A percentile compares a stretch with the other conserved stretches of the same genome.
phyloP scores from a whole-genome alignment of 2,888 invertebrate genomes.

The Tricholauxania praeusta region DNA sequence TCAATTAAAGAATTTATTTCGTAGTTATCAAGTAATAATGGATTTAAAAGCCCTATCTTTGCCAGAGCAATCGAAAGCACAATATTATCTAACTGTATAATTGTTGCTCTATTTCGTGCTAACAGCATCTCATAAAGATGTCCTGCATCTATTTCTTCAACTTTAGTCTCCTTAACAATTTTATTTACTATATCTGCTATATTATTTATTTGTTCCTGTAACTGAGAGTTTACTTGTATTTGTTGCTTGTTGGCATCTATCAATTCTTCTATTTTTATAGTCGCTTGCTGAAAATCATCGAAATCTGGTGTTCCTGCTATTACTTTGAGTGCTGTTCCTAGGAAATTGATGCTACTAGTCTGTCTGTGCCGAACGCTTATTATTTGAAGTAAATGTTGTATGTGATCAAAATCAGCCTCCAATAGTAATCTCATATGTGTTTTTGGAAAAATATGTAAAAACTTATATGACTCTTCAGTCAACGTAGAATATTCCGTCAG shows the following conservation, averaged over 20 bases:
- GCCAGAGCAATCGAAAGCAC: too few species aligned
- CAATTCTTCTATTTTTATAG: constrained; percentile 7
- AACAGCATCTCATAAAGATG: too few species aligned
- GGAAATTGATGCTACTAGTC: background rate
- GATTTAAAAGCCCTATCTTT: too few species aligned
- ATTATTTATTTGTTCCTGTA: background rate
- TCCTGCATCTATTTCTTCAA: too few species aligned
- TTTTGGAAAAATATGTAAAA: background rate
- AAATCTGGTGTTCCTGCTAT: background rate
- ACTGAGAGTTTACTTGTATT: background rate
- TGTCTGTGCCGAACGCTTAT: background rate
- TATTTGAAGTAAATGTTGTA: background rate
- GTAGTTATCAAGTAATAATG: too few species aligned
- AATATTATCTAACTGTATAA: too few species aligned
- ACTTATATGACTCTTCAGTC: constrained; percentile 27
- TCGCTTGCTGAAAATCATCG: background rate
- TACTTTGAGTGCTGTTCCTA: background rate
- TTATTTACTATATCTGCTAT: background rate
- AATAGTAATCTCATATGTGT: background rate
- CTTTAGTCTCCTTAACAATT: too few species aligned
- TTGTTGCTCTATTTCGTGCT: too few species aligned
- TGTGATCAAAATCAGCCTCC: background rate
- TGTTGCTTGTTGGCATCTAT: constrained; percentile 7
- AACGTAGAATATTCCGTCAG: background rate
- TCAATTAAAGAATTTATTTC: too few species aligned